phyloP scores from a whole-genome alignment of 2,113 vertebrate genomes.

The Triplophysa dalaica region DNA sequence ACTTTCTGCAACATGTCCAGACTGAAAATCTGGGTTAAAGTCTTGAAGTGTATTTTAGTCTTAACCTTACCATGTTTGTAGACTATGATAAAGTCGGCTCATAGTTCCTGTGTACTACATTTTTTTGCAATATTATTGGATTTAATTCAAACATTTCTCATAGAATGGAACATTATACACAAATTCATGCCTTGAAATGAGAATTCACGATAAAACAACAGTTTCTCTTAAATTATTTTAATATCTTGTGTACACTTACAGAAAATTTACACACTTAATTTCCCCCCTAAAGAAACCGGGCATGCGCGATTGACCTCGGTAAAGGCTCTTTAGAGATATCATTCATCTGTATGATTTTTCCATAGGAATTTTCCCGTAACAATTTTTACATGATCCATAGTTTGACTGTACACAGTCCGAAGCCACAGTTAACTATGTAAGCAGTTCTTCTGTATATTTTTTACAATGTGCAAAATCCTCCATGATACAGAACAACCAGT shows the following conservation, averaged over 20 bases:
- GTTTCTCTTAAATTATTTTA: conserved; percentile 96
- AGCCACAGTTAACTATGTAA: conserved; percentile 94
- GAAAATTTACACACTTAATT: conserved; percentile 91
- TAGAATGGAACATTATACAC: no score
- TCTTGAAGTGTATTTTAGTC: no score
- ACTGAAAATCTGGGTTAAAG: no score
- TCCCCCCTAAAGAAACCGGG: conserved; percentile 80
- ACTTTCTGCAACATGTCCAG: no score
- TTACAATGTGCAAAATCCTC: conserved; percentile 99
- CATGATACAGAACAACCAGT: conserved; percentile 78
- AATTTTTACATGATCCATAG: conserved; percentile 87
- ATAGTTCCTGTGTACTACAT: no score
- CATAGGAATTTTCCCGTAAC: conserved; percentile 93
- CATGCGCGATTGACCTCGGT: conserved; percentile 88
- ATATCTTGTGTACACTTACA: conserved; percentile 98
- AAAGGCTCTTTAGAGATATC: conserved; percentile 79
- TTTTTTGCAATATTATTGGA: no score
- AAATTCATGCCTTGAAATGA: no score
- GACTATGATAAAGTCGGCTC: no score
- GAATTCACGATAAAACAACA: background rate
- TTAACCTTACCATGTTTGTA: no score
- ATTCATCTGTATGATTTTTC: conserved; percentile 80
- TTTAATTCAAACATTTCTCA: no score
- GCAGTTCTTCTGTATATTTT: conserved; percentile 79
- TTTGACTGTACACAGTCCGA: conserved; percentile 92